These are phyloP conservation scores for Watsonalla cultraria DNA, from an alignment of 2,888 invertebrate genomes.

Conservation along the genomic window DNA sequence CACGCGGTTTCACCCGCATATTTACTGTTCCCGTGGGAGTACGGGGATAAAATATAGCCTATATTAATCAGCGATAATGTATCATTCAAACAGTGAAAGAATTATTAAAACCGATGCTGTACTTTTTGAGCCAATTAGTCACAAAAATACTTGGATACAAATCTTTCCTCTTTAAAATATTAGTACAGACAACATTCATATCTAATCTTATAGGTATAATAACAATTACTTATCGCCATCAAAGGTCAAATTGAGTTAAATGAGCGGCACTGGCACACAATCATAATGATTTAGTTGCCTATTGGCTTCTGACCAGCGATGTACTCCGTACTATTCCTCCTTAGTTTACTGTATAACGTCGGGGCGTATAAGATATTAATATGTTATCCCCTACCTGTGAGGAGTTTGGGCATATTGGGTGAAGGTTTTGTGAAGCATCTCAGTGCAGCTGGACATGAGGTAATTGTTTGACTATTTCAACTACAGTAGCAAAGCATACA, in stretches of 20 bases:
- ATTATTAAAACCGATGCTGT: too few species aligned
- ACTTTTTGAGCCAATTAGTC: too few species aligned
- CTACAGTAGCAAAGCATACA: not conserved
- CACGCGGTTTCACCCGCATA: too few species aligned
- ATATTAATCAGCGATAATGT: too few species aligned
- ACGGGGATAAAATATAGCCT: too few species aligned
- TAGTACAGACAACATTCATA: too few species aligned
- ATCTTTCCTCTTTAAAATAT: too few species aligned
- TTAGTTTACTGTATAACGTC: not conserved
- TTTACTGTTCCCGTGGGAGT: too few species aligned
- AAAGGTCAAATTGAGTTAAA: not conserved
- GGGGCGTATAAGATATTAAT: constrained; percentile 18
- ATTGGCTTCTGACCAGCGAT: not conserved
- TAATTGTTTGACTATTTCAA: constrained; percentile 6
- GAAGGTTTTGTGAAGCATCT: constrained; percentile 23
- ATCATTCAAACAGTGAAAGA: too few species aligned
- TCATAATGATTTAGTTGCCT: not conserved
- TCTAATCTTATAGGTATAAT: too few species aligned
- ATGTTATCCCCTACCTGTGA: constrained; percentile 19
- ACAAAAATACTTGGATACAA: too few species aligned
- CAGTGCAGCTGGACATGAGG: constrained; percentile 23
- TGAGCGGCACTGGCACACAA: not conserved
- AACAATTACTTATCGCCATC: not conserved
- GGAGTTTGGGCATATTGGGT: constrained; percentile 24
- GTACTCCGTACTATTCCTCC: not conserved